Evolutionary conservation across 1,140 invertebrate genomes (phyloP).

Genomic region (Drosophila setifemur): DNA sequence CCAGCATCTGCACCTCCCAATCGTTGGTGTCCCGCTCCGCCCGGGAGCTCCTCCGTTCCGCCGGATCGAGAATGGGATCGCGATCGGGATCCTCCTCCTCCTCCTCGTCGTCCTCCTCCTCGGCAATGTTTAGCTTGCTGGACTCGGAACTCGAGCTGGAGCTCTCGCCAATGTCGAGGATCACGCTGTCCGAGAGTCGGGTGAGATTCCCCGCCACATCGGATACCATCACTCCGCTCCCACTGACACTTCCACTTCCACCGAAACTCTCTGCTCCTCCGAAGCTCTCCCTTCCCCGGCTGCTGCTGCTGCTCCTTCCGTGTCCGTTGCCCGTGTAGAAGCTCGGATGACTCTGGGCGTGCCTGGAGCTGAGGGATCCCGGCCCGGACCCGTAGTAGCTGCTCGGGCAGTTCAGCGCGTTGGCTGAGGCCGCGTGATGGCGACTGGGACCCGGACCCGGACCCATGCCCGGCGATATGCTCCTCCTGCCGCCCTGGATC

Average conservation of each 20-base stretch:
- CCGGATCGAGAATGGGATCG: background rate
- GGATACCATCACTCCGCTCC: constrained; percentile 46
- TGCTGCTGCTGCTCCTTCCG: constrained; percentile 37
- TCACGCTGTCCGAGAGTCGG: constrained; percentile 65
- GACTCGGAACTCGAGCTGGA: constrained; percentile 76
- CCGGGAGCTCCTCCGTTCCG: constrained; percentile 14
- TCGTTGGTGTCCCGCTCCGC: constrained; percentile 80
- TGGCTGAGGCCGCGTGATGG: constrained; percentile 65
- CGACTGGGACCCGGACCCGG: constrained; percentile 45
- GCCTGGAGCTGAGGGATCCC: constrained; percentile 41
- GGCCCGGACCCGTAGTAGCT: constrained; percentile 61
- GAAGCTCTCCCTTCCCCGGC: constrained; percentile 39
- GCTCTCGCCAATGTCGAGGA: constrained; percentile 79
- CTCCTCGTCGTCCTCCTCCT: constrained; percentile 60
- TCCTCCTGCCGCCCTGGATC: constrained; percentile 52
- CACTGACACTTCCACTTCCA: background rate
- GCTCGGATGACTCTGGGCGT: constrained; percentile 68
- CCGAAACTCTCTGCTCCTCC: constrained; percentile 5
- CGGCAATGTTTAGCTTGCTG: constrained; percentile 57
- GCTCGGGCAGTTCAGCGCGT: constrained; percentile 63
- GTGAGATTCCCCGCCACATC: constrained; percentile 73
- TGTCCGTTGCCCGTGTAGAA: constrained; percentile 57
- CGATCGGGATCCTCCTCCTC: constrained; percentile 33
- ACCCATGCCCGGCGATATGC: constrained; percentile 44
- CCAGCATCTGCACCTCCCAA: constrained; percentile 91